Base-by-base conservation (phyloP, 2,113 vertebrate species). In the Ursus arctos region DNA sequence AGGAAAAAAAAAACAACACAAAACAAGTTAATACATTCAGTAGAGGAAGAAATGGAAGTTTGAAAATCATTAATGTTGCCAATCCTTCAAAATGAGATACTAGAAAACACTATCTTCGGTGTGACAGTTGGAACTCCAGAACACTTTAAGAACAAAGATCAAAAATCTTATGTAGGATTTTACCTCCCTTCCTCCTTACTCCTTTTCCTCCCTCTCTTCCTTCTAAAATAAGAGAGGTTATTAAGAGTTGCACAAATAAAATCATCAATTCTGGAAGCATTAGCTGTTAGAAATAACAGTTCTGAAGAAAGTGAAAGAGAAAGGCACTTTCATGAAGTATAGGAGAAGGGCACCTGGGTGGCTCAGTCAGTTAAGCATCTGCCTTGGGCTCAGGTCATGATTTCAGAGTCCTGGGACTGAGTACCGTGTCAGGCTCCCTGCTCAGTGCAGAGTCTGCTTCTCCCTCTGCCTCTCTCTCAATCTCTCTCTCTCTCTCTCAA, bases 141-240 rank as follows among this genome's bases (percentile, higher is more conserved):
- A 77, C 5, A 63, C n/a, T 74, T 59, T 19, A 28, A 85, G 47
- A 83, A 85, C 15, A 76, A 65, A 40, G 57, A 67, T 69, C 16
- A 59, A 74, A 95, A 74, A 43, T 57, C 11, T 81, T 22, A 55
- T 2, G 19, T 51, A 81, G 22, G 5, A 51, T 55, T 79, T 74
- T 43, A 16, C n/a, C 9, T 55, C 15, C 51, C 7, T 47, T 77
- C 36, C 13, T 67, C 43, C 80, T 84, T 65, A 13, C 28, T 84
- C 89, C 7, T 63, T 28, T 82, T 5, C 47, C 36, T 24, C 6
- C 40, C 12, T 33, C 6, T 43, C 36, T 51, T 55, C 22, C 40
- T 89, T 92, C 33, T 53, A 65, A 51, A 93, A 86, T 90, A 95
- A 51, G 40, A 82, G 12, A 74, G 4, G 13, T 71, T 94, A 63